Conservation (phyloP, 2,888 invertebrate species). For the Drosophila austrosaltans region DNA sequence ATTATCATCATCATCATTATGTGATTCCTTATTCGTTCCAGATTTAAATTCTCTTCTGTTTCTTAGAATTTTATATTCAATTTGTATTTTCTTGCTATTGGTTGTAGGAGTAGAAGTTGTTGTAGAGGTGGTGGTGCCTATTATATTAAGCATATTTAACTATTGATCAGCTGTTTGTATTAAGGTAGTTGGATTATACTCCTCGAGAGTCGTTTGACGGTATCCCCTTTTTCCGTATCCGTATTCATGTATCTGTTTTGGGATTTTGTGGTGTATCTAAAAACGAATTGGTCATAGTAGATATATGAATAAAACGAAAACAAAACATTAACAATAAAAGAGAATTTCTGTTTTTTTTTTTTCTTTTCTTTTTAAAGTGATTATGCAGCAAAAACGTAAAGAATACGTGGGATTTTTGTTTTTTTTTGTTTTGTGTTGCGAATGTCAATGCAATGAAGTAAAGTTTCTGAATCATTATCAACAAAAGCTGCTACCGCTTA, state of each 20-base stretch:
- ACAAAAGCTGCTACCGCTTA: background rate
- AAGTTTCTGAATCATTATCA: constrained; percentile 2
- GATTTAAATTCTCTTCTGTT: constrained; percentile 8
- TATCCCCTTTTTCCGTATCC: constrained; percentile 29
- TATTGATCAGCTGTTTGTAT: constrained; percentile 35
- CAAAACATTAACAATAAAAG: background rate
- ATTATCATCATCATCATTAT: background rate
- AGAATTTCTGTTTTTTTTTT: background rate
- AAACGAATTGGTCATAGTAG: constrained; percentile 7
- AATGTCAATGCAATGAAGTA: constrained; percentile 3
- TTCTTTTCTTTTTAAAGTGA: background rate
- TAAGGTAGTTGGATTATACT: constrained; percentile 39
- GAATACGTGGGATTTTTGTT: constrained; percentile 8
- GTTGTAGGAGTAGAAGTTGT: constrained; percentile 7
- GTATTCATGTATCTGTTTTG: constrained; percentile 41
- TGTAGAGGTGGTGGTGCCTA: constrained; percentile 21
- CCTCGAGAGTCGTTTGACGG: constrained; percentile 33
- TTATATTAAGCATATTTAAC: constrained; percentile 65
- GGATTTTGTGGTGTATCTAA: constrained; percentile 31
- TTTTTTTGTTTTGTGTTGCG: background rate
- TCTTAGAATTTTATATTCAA: too few relatives aligned
- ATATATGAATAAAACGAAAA: too few relatives aligned
- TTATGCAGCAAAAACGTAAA: constrained; percentile 9
- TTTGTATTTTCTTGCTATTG: background rate
- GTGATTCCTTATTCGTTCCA: background rate